These are phyloP conservation scores for Drosophila nigrodunni DNA, from an alignment of 1,140 invertebrate species.

Conservation along the genomic window DNA sequence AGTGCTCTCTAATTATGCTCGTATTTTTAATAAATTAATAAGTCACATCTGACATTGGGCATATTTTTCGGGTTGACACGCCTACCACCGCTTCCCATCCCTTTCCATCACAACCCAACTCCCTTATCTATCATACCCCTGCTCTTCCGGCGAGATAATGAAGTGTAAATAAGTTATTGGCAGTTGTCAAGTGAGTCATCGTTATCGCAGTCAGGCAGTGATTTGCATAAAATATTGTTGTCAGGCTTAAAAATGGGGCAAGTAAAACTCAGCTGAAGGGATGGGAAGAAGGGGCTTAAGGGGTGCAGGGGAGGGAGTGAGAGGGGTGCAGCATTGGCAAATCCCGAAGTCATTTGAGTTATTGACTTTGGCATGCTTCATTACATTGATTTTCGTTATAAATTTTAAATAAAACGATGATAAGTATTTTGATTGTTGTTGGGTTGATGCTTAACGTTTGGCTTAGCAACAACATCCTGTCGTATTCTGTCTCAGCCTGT, in stretches of 20 bases:
- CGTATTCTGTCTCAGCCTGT: conserved; percentile 6
- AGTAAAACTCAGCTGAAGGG: background rate
- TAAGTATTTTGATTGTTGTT: conserved; percentile 70
- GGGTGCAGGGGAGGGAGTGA: background rate
- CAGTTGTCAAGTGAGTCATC: conserved; percentile 82
- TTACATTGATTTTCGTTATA: conserved; percentile 81
- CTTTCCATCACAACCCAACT: background rate
- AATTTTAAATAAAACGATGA: conserved; percentile 83
- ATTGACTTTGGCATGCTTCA: conserved; percentile 81
- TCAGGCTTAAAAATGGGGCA: conserved; percentile 33
- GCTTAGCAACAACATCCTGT: conserved; percentile 49
- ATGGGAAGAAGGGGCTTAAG: background rate
- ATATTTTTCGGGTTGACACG: conserved; percentile 55
- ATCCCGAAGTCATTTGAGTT: conserved; percentile 74
- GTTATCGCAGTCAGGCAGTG: conserved; percentile 68
- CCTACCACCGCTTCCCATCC: background rate
- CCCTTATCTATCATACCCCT: no score
- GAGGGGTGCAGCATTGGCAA: conserved; percentile 9
- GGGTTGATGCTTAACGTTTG: conserved; percentile 53
- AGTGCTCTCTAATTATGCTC: conserved; percentile 82
- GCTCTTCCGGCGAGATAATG: conserved; percentile 57
- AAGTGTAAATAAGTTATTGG: conserved; percentile 83
- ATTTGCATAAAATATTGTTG: conserved; percentile 82
- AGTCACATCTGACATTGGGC: conserved; percentile 72
- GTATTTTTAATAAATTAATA: conserved; percentile 83